A percentile compares a stretch with the other conserved stretches of the same genome.
phyloP scores from a whole-genome alignment of 2,888 invertebrate species.

The Drosophila glabriapex region DNA sequence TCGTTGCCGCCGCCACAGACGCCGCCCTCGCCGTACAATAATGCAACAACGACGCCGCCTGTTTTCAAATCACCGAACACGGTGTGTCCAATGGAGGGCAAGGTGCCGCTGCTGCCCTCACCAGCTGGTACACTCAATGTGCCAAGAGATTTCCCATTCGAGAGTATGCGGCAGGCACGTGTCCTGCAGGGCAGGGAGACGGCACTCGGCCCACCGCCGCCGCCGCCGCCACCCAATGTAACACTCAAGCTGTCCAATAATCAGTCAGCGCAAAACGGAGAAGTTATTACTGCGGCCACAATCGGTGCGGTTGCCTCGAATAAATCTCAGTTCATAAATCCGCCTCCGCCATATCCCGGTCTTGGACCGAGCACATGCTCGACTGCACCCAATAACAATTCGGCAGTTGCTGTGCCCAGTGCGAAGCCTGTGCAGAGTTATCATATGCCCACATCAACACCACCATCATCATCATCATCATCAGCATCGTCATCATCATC shows the following conservation, averaged over 20 bases:
- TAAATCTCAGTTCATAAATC: constrained; percentile 84
- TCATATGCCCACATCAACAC: constrained; percentile 40
- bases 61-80: constrained; percentile 93
- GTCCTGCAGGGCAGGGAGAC: constrained; percentile 92
- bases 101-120: constrained; percentile 87
- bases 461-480: constrained; percentile 18
- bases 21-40: constrained; percentile 54
- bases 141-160: constrained; percentile 91
- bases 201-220: constrained; percentile 62
- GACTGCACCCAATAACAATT: constrained; percentile 42
- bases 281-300: constrained; percentile 55
- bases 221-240: constrained; percentile 76
- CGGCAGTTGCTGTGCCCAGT: constrained; percentile 38
- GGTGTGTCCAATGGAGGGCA: constrained; percentile 93
- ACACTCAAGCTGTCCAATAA: constrained; percentile 80
- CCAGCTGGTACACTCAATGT: constrained; percentile 85
- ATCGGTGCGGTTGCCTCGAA: constrained; percentile 43
- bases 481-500: constrained; percentile 15
- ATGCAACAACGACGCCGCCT: constrained; percentile 68
- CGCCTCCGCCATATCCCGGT: constrained; percentile 84
- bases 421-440: constrained; percentile 42
- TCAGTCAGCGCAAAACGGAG: constrained; percentile 69
- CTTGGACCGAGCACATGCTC: constrained; percentile 58
- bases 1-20: constrained; percentile 56
- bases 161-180: constrained; percentile 96